Evolutionary conservation across 2,797 vertebrate species (phyloP).

Genomic region (Centroberyx gerrardi): DNA sequence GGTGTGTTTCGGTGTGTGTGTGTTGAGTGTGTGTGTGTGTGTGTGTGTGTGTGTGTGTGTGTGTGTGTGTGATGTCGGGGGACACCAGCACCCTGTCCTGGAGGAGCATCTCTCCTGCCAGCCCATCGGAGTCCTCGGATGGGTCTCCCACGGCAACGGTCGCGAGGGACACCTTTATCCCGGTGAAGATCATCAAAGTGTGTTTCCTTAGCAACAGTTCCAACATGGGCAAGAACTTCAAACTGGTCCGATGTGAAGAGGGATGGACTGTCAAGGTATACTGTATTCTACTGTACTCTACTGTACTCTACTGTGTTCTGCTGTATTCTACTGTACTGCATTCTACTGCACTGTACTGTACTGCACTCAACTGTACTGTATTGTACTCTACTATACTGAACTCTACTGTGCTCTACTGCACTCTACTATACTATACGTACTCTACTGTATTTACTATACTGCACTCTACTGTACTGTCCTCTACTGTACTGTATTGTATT

Average conservation of each 20-base stretch:
- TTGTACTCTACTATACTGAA: not conserved
- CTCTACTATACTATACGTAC: not conserved
- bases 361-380: not conserved
- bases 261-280: constrained; percentile 88
- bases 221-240: constrained; percentile 96
- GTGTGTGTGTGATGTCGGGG: constrained; percentile 77
- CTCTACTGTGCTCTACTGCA: not conserved
- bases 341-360: not conserved
- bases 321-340: not conserved
- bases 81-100: constrained; percentile 79
- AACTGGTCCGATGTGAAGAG: constrained; percentile 93
- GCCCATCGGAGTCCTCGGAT: constrained; percentile 34
- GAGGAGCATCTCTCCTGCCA: constrained; percentile 71
- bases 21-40: not conserved
- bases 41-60: constrained; percentile 35
- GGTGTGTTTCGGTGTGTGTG: constrained; percentile 8
- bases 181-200: constrained; percentile 93
- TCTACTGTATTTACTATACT: not conserved
- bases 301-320: not conserved
- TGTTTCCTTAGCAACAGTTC: constrained; percentile 95
- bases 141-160: constrained; percentile 23
- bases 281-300: not conserved
- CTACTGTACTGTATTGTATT: too few relatives aligned
- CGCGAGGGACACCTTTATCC: constrained; percentile 70
- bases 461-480: not conserved